Base-by-base conservation (phyloP, 2,113 vertebrate genomes). In the Podiceps cristatus region DNA sequence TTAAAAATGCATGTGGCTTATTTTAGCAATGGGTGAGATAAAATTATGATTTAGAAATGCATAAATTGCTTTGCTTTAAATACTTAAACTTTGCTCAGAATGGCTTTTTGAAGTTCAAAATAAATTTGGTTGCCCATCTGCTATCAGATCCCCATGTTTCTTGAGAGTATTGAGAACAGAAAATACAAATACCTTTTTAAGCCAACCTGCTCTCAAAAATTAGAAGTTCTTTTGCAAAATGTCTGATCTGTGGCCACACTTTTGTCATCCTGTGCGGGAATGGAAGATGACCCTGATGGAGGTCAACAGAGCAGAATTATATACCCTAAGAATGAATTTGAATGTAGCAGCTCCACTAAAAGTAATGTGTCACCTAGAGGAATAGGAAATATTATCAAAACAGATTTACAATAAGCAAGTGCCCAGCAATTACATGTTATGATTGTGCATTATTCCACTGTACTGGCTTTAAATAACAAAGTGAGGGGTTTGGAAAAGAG, bases 121-220 rank as follows among this genome's bases (percentile, higher is more conserved):
- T 69, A 31, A 42, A 66, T 79, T 53, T 66, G 50, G 44, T 76
- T 92, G 55, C 91, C 94, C 86, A 88, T 96, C 91, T 96, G 93
- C 93, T 92, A 31, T 33, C 33, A 53, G 79, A 90, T 92, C 75
- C 82, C 86, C 53, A 20, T 18, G 44, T 64, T 92, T 63, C 92
- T 76, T 37, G 75, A 79, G 90, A 62, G 63, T 35, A 71, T 35
- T 71, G 84, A 81, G 71, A 88, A 37, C 28, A 68, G 58, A 44
- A 81, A 18, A 62, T 52, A 27, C 56, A 68, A 92, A 58, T 56
- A 59, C 73, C 81, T 50, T 69, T 59, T 84, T 28, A 58, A 71
- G 53, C 67, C 71, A 75, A 27, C 10, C 66, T 35, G 24, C 47
- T 53, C 58, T 28, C 31, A 16, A 19, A 82, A 85, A 78, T 13